phyloP scores from a whole-genome alignment of 2,113 vertebrate species.

The Taurulus bubalis region DNA sequence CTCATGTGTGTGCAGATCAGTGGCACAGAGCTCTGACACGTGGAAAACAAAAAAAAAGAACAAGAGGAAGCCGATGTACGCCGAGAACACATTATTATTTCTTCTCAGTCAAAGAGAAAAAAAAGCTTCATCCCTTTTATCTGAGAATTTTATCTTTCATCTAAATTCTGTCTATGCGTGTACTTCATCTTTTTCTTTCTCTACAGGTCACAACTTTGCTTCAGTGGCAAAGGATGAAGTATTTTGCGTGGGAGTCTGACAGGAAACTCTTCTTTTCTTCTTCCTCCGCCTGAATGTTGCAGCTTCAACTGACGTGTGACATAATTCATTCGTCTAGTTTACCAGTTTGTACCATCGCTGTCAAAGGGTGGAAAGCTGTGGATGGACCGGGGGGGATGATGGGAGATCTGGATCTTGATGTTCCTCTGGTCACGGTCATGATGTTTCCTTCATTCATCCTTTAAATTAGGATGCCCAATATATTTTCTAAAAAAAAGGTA shows the following conservation, averaged over 20 bases:
- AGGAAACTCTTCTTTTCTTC: not conserved
- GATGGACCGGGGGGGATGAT: not conserved
- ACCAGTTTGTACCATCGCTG: not conserved
- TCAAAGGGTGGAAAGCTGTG: not conserved
- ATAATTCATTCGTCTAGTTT: not conserved
- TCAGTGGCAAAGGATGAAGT: slow-evolving; percentile 18
- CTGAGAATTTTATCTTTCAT: slow-evolving; percentile 59
- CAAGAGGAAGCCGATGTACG: slow-evolving; percentile 6
- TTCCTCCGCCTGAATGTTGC: not conserved
- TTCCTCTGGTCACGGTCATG: not conserved
- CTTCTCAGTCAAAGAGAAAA: slow-evolving; percentile 13
- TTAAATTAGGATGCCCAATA: not conserved
- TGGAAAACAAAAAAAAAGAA: slow-evolving; percentile 35
- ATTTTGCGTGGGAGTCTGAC: slow-evolving; percentile 31
- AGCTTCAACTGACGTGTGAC: not conserved
- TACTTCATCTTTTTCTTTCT: slow-evolving; percentile 42
- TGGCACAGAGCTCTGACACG: slow-evolving; percentile 25
- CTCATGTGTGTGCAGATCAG: slow-evolving; percentile 26
- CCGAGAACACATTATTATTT: slow-evolving; percentile 27
- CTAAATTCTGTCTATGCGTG: slow-evolving; percentile 48
- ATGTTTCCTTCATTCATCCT: too few relatives aligned
- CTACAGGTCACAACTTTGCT: slow-evolving; percentile 40
- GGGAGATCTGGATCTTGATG: not conserved
- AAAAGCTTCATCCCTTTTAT: slow-evolving; percentile 59
- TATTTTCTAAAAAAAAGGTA: too few relatives aligned